Conservation (phyloP, 2,888 invertebrate genomes). For the Drosophila mettleri region DNA sequence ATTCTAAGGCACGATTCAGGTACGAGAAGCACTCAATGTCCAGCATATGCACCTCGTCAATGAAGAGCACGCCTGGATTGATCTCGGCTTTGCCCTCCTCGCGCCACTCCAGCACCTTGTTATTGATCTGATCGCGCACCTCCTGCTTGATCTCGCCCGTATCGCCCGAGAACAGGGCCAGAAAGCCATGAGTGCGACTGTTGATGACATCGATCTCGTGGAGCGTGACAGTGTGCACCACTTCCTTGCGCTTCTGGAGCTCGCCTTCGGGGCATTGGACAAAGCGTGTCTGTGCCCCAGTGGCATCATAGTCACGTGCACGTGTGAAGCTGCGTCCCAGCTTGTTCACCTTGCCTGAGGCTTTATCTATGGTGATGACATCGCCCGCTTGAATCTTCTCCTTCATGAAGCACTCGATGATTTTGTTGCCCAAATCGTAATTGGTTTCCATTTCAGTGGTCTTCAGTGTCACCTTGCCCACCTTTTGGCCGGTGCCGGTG, state of each 20-base stretch:
- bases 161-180: constrained; percentile 99
- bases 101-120: constrained; percentile 98
- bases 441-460: constrained; percentile 99
- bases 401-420: constrained; percentile 98
- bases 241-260: constrained; percentile 98
- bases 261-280: constrained; percentile 99
- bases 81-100: constrained; percentile 99
- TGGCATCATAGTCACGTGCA: constrained; percentile 99
- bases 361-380: constrained; percentile 99
- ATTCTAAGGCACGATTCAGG: constrained; percentile 97
- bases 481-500: constrained; percentile 91
- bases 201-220: constrained; percentile 99
- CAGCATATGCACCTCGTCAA: constrained; percentile 99
- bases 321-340: constrained; percentile 97
- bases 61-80: constrained; percentile 98
- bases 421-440: constrained; percentile 98
- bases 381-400: constrained; percentile 98
- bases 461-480: constrained; percentile 97
- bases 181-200: constrained; percentile 98
- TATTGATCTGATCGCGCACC: constrained; percentile 98
- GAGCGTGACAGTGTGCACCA: constrained; percentile 98
- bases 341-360: constrained; percentile 96
- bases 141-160: constrained; percentile 99
- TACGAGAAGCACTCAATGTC: constrained; percentile 99
- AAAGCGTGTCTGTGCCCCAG: constrained; percentile 94